Evolutionary conservation across 2,113 vertebrate genomes (phyloP).

Genomic region (Aphyosemion australe): DNA sequence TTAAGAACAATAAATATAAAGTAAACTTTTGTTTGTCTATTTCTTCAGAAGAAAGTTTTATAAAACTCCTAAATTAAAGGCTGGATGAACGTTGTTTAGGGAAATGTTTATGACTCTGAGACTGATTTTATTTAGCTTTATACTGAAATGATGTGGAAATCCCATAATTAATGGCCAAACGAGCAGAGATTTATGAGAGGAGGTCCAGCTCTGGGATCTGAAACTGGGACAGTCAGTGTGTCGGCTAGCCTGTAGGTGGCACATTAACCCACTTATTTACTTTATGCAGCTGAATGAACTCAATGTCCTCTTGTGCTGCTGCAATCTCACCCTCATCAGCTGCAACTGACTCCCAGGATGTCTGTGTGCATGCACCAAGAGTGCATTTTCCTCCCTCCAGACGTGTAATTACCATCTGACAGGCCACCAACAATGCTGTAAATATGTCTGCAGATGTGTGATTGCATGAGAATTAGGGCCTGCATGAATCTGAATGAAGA

Average conservation of each 20-base stretch:
- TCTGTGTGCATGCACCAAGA: background rate
- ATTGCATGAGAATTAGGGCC: background rate
- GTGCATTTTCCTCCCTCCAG: slow-evolving; percentile 3
- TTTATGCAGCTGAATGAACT: background rate
- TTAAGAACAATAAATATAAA: too few species aligned
- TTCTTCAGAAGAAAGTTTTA: too few species aligned
- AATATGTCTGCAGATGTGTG: background rate
- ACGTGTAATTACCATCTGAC: slow-evolving; percentile 30
- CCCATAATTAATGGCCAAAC: slow-evolving; percentile 2
- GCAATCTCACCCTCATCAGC: slow-evolving; percentile 26
- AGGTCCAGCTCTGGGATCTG: slow-evolving; percentile 1
- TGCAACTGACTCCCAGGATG: slow-evolving; percentile 1
- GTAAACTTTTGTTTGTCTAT: too few species aligned
- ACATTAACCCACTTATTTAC: slow-evolving; percentile 60
- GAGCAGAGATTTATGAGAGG: slow-evolving; percentile 11
- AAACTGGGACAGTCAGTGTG: slow-evolving; percentile 36
- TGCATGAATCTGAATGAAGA: background rate
- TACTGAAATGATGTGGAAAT: slow-evolving; percentile 1
- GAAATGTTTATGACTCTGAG: too few species aligned
- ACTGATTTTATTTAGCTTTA: background rate
- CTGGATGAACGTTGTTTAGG: too few species aligned
- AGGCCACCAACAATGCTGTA: slow-evolving; percentile 19
- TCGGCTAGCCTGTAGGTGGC: slow-evolving; percentile 70
- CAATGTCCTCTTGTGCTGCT: slow-evolving; percentile 11
- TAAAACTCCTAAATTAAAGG: too few species aligned